Base-by-base conservation (phyloP, 2,113 vertebrate genomes). In the Meles meles region DNA sequence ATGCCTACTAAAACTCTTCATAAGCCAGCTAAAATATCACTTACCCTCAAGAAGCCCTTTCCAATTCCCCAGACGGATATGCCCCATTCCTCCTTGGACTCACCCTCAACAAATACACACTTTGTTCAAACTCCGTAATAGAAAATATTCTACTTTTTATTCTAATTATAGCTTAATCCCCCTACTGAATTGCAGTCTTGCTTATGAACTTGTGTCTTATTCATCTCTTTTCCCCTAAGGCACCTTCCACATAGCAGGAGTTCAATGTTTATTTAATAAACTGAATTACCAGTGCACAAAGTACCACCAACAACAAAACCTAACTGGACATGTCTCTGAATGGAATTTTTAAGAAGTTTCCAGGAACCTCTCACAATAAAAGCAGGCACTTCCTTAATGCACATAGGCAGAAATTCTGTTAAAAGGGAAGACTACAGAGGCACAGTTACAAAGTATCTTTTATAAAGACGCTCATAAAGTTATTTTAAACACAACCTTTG, bases 301-400 rank as follows among this genome's bases (percentile, higher is more conserved):
- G 76, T 69, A 34, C 23, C 49, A 85, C 23, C 31, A 93, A 65
- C 37, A 96, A 57, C 23, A 88, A 92, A 72, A 92, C 61, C 67
- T 84, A 87, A 86, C 89, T 2, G 34, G 69, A 74, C 21, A 69
- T 29, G 47, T 18, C 57, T 88, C 27, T 72, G 25, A 87, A 83
- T 61, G 86, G 90, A 61, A 37, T 71, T 74, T 90, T 81, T 34
- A n/a, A 59, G 2, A 86, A 31, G 21, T 69, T 95, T 97, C 94
- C 87, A 96, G 83, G 69, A 96, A 96, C 27, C 37, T 88, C 72
- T 91, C 79, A 94, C 49, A 96, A 88, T 59, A 95, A 90, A 96
- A 88, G 44, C 15, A 93, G 87, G 93, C 0, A 94, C 39, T 94
- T 97, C 49, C 93, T 90, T 57, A 96, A 6, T 88, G 42, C 29